phyloP scores from a whole-genome alignment of 2,113 vertebrate species.

The Hippocampus mohnikei region DNA sequence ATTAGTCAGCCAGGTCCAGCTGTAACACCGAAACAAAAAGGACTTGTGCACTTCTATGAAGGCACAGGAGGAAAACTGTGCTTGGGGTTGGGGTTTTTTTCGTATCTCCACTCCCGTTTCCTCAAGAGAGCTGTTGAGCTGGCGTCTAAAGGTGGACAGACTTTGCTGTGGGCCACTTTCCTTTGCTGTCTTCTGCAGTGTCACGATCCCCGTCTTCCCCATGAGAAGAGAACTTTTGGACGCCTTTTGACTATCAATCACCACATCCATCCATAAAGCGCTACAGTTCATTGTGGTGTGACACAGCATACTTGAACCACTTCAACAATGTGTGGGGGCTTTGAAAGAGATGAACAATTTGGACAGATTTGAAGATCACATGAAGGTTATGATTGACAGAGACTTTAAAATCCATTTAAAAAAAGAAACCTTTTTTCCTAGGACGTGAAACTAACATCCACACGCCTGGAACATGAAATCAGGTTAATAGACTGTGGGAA shows the following conservation, averaged over 20 bases:
- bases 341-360: not conserved
- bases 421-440: not conserved
- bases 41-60: conserved; percentile 56
- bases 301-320: not conserved
- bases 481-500: no score
- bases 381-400: not conserved
- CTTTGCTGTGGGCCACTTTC: conserved; percentile 46
- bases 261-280: not conserved
- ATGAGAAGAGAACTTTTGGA: conserved; percentile 17
- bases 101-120: conserved; percentile 42
- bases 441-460: not conserved
- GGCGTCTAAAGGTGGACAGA: conserved; percentile 54
- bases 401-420: not conserved
- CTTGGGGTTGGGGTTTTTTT: conserved; percentile 55
- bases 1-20: conserved; percentile 70
- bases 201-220: conserved; percentile 29
- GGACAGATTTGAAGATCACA: not conserved
- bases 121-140: conserved; percentile 60
- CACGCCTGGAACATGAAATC: no score
- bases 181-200: conserved; percentile 32
- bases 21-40: conserved; percentile 64
- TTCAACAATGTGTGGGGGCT: not conserved
- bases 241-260: conserved; percentile 11
- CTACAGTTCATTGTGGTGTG: not conserved
- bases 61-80: conserved; percentile 55